Conservation (phyloP, 1,140 invertebrate genomes). For the Carposina sasakii region DNA sequence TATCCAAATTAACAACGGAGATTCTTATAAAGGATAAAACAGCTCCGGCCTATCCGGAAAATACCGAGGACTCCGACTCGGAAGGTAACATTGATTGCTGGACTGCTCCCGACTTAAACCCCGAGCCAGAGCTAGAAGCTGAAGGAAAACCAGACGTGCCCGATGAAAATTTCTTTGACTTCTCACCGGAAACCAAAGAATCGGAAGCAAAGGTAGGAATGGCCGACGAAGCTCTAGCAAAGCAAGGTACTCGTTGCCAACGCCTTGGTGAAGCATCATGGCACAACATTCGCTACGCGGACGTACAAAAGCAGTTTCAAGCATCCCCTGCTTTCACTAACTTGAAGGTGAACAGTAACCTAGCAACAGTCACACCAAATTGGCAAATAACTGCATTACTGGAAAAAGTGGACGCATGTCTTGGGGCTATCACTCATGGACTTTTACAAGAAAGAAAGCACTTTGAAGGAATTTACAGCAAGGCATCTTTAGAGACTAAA, state of each 20-base stretch:
- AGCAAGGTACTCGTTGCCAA: constrained; percentile 13
- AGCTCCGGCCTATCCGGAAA: no score
- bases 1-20: no score
- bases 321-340: constrained; percentile 24
- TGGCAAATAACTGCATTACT: background rate
- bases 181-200: background rate
- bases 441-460: background rate
- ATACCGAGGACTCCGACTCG: no score
- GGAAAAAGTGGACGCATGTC: background rate
- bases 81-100: no score
- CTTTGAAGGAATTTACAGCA: no score
- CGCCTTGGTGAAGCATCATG: constrained; percentile 19
- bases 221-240: background rate
- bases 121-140: no score
- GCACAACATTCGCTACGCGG: constrained; percentile 27
- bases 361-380: constrained; percentile 1
- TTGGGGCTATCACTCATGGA: constrained; percentile 5
- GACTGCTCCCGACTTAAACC: no score
- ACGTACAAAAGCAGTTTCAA: constrained; percentile 29
- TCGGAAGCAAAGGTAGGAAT: background rate
- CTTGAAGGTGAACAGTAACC: constrained; percentile 9
- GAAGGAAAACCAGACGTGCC: no score
- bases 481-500: no score
- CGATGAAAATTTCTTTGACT: constrained; percentile 1
- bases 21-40: no score